Conservation (phyloP, 2,797 vertebrate species). For the Eulemur mongoz region DNA sequence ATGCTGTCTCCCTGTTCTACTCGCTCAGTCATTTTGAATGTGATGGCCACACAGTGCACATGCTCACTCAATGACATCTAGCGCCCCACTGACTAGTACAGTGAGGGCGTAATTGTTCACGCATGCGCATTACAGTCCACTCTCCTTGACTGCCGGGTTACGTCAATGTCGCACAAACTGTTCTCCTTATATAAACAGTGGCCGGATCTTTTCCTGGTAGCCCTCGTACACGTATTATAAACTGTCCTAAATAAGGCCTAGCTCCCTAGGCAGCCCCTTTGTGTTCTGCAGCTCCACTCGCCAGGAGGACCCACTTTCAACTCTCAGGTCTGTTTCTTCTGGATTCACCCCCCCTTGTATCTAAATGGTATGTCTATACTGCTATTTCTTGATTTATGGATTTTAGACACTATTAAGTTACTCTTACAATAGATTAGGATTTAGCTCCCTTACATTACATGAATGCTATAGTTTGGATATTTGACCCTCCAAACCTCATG, state of each 20-base stretch:
- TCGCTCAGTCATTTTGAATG: too few relatives aligned
- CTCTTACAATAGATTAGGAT: not conserved
- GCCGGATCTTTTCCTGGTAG: too few relatives aligned
- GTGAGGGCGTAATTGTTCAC: too few relatives aligned
- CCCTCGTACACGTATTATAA: not conserved
- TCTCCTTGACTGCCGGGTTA: too few relatives aligned
- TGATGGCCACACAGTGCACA: too few relatives aligned
- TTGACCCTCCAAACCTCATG: not conserved
- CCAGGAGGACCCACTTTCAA: not conserved
- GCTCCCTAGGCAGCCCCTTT: not conserved
- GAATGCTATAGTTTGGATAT: not conserved
- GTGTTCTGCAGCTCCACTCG: not conserved
- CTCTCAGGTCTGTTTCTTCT: not conserved
- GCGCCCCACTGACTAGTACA: too few relatives aligned
- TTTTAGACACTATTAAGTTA: not conserved
- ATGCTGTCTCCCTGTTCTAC: too few relatives aligned
- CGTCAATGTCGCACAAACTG: too few relatives aligned
- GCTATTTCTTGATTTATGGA: not conserved
- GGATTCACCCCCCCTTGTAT: not conserved
- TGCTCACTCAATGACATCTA: too few relatives aligned
- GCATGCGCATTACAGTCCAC: too few relatives aligned
- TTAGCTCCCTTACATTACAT: not conserved
- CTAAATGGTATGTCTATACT: not conserved
- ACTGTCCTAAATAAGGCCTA: not conserved
- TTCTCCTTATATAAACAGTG: too few relatives aligned